Base-by-base conservation (phyloP, 2,113 vertebrate genomes). In the Hucho hucho region DNA sequence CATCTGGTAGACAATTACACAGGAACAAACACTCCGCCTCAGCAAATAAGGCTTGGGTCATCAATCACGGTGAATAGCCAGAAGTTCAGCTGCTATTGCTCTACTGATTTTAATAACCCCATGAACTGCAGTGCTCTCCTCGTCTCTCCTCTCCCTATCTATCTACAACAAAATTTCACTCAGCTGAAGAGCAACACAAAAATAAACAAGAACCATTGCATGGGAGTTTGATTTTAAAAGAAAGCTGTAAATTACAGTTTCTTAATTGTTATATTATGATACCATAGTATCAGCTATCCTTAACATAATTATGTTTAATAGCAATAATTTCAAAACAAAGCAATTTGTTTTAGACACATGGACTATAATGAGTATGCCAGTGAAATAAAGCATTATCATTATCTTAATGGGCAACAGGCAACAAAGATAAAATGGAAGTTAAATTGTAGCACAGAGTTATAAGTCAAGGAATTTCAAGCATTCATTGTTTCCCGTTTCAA, bases 401-500 rank as follows among this genome's bases (percentile, higher is more conserved):
- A 2, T 72, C 76, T 6, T 78, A 77, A 85, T 85, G 80, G 66
- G 59, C 59, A 68, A 24, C 37, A 22, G 71, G 26, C 73, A 58
- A 70, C 18, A 4, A 64, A 47, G 24, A 75, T 65, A 74, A 80
- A 80, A 81, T 61, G n/a, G 25, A 56, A 37, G 76, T 66, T 26
- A 76, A 79, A 72, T 72, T 69, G 67, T 71, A 78, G 81, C 6
- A 61, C 59, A 20, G 82, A 81, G 88, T 88, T 83, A 86, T 80
- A 85, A 82, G 78, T 83, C 79, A 89, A 88, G 86, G 87, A 72
- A 79, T 86, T 88, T 73, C 28, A 81, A 87, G 79, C 79, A 95
- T 94, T 92, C 91, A 87, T 93, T 93, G 94, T 94, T 95, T 94
- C 92, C 93, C 92, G 90, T 95, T 96, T 96, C 28, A 94, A 96